A percentile compares a stretch with the other conserved stretches of the same genome.
Evolutionary conservation across 2,113 vertebrate genomes (phyloP).

Genomic region (Hippoglossus stenolepis): DNA sequence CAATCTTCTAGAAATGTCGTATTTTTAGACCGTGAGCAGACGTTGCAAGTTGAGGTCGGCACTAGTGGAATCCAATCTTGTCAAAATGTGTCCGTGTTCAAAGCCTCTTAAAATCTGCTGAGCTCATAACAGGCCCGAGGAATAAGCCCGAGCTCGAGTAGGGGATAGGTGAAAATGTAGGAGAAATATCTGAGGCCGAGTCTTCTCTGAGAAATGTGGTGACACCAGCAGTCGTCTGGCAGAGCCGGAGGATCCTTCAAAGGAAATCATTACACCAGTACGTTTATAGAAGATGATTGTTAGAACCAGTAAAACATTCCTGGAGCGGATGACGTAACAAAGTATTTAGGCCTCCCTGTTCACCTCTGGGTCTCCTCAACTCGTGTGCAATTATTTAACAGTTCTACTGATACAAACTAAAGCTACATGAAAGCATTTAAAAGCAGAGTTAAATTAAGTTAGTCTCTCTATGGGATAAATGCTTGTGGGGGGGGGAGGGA

Average conservation of each 20-base stretch:
- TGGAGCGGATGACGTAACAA: slow-evolving; percentile 36
- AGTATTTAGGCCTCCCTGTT: slow-evolving; percentile 21
- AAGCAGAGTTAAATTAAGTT: slow-evolving; percentile 13
- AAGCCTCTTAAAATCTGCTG: slow-evolving; percentile 55
- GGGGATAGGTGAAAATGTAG: slow-evolving; percentile 61
- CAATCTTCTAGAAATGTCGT: background rate
- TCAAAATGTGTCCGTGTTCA: slow-evolving; percentile 28
- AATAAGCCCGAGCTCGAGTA: slow-evolving; percentile 59
- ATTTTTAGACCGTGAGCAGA: background rate
- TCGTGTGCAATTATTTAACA: background rate
- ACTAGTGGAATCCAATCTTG: slow-evolving; percentile 18
- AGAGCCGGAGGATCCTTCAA: slow-evolving; percentile 14
- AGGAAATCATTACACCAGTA: slow-evolving; percentile 3
- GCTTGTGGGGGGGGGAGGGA: background rate
- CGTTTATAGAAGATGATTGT: slow-evolving; percentile 7
- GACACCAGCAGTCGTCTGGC: slow-evolving; percentile 39
- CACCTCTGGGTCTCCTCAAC: background rate
- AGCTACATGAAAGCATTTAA: background rate
- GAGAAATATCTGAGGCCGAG: slow-evolving; percentile 33
- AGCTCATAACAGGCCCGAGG: slow-evolving; percentile 58
- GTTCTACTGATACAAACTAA: background rate
- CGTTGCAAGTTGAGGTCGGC: background rate
- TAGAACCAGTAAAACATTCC: slow-evolving; percentile 21
- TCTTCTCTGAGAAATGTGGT: slow-evolving; percentile 51
- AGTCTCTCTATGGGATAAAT: slow-evolving; percentile 9